Base-by-base conservation (phyloP, 1,140 invertebrate species). In the Heliconius eleuchia region DNA sequence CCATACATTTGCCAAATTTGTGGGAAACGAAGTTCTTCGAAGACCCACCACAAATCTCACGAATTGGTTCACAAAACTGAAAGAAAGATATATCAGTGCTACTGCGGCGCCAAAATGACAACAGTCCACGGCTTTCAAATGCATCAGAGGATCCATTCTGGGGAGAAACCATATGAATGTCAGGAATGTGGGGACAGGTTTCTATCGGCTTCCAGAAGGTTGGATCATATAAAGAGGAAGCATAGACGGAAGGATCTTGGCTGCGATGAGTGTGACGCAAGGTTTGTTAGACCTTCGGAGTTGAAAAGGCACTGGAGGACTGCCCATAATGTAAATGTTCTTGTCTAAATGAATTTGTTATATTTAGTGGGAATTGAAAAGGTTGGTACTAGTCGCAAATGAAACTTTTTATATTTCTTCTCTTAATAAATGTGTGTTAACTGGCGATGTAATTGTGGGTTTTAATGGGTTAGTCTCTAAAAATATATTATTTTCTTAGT, bases 81-180 rank as follows among this genome's bases (percentile, higher is more conserved):
- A 42, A 87, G 91, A 39, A 86, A 89, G 34, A 71, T 88, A 0
- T 93, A 89, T 46, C 80, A 89, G 55, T 95, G 95, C 73, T 81
- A 88, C 27, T 95, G 95, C 73, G 92, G 89, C 0, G 88, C 89
- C 0, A 88, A 88, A 30, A 78, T 94, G 79, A 77, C 87, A 0
- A 91, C 90, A 0, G 86, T 87, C 7, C 72, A 94, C 18, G 94
- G 93, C 3, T 89, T 87, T 46, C 78, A 88, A 5, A 82, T 94
- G 76, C 94, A 95, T 66, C 86, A 88, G 70, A 88, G 93, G 42
- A 91, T 94, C 2, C 96, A 98, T 86, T 98, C 97, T 0, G 98
- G 97, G 0, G 96, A 97, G 82, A 96, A 96, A 80, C 97, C 97
- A 0, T 97, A 96, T 79, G 95, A 96, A 1, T 98, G 97, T 86